Percentiles rank a stretch among this genome's conserved stretches.
These are phyloP conservation scores for Eulithis prunata DNA, from an alignment of 2,888 invertebrate genomes.

Conservation along the genomic window DNA sequence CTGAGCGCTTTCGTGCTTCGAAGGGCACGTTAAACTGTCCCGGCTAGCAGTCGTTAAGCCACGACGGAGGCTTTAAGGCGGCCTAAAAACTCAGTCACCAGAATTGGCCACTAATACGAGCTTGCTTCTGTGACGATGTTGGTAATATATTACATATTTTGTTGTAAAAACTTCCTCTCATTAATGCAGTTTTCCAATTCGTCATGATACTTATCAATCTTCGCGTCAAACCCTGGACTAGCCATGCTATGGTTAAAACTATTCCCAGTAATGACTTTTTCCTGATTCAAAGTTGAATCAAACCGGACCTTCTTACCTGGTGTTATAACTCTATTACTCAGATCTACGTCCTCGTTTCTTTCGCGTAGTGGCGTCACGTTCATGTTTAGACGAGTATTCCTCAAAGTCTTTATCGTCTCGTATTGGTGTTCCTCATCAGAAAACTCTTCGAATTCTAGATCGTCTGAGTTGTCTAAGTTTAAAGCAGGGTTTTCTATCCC, in stretches of 20 bases:
- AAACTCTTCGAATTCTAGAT: constrained; percentile 73
- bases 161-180: constrained; percentile 76
- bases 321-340: constrained; percentile 58
- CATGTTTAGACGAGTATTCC: constrained; percentile 74
- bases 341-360: constrained; percentile 57
- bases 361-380: constrained; percentile 75
- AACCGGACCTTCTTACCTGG: constrained; percentile 78
- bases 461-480: constrained; percentile 76
- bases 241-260: constrained; percentile 76
- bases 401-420: constrained; percentile 74
- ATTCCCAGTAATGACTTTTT: constrained; percentile 78
- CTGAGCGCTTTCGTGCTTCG: no score
- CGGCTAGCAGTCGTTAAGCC: no score
- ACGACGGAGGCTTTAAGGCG: no score
- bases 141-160: constrained; percentile 65
- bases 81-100: no score
- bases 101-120: no score
- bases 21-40: no score
- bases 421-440: constrained; percentile 72
- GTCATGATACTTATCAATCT: constrained; percentile 79
- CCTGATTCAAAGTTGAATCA: constrained; percentile 77
- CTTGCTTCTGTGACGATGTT: no score
- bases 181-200: constrained; percentile 81
- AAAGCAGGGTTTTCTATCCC: constrained; percentile 78
- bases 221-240: constrained; percentile 76